Evolutionary conservation across 1,140 invertebrate genomes (phyloP).

Genomic region (Caenorhabditis brenneri): DNA sequence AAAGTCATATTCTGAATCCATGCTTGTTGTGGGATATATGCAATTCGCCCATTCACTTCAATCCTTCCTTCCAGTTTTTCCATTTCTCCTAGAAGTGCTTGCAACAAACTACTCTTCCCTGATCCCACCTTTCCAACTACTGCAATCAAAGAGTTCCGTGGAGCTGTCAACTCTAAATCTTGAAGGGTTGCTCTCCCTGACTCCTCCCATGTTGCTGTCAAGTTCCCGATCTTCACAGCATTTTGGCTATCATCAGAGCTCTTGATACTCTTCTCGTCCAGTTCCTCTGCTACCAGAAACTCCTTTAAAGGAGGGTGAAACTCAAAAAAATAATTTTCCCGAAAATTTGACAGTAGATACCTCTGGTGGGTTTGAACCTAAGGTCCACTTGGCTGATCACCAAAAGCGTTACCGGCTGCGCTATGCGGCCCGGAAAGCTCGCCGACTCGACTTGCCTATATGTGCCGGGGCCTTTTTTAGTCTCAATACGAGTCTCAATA

Average conservation of each 20-base stretch:
- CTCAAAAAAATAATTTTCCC: too few species aligned
- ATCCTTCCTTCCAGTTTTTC: constrained; percentile 51
- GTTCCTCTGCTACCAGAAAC: constrained; percentile 67
- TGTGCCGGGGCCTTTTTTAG: too few species aligned
- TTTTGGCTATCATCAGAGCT: constrained; percentile 17
- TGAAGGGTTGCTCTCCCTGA: constrained; percentile 45
- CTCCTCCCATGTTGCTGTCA: constrained; percentile 49
- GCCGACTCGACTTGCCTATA: too few species aligned
- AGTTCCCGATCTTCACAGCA: constrained; percentile 40
- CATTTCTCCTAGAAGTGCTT: constrained; percentile 75
- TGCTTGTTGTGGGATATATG: constrained; percentile 73
- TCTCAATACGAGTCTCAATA: too few species aligned
- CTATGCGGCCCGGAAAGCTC: too few species aligned
- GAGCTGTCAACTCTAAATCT: constrained; percentile 55
- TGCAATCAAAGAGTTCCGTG: constrained; percentile 77
- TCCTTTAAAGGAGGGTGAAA: too few species aligned
- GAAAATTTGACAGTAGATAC: too few species aligned
- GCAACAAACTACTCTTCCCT: constrained; percentile 81
- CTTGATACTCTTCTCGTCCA: constrained; percentile 56
- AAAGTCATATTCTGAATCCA: constrained; percentile 84
- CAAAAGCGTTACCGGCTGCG: too few species aligned
- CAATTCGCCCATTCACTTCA: constrained; percentile 44
- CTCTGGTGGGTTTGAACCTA: too few species aligned
- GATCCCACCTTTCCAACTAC: constrained; percentile 81
- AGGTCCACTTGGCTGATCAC: too few species aligned